Evolutionary conservation across 2,113 vertebrate genomes (phyloP).

Genomic region (Synodontis membranacea): DNA sequence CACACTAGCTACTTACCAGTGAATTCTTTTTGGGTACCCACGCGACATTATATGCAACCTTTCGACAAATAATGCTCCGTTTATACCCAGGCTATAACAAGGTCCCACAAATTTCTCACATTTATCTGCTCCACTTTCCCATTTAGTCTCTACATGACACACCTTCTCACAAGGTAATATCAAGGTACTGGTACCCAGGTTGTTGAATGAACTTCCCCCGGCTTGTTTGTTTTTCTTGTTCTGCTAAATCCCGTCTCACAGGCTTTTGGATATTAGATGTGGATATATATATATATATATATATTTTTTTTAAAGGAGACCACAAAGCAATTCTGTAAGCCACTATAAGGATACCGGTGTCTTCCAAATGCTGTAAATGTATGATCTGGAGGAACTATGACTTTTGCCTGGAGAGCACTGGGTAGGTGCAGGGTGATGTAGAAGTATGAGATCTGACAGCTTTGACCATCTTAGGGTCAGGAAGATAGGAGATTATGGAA

Average conservation of each 20-base stretch:
- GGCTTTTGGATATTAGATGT: not conserved
- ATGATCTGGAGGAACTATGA: not conserved
- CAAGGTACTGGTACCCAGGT: not conserved
- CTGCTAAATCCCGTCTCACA: not conserved
- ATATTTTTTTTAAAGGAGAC: not conserved
- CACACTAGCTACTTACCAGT: not conserved
- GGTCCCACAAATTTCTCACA: not conserved
- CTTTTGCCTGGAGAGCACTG: not conserved
- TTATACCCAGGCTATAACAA: not conserved
- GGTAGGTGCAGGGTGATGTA: not conserved
- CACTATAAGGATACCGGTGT: not conserved
- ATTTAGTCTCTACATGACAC: not conserved
- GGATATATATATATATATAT: too few species aligned
- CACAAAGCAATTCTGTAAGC: not conserved
- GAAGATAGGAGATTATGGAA: not conserved
- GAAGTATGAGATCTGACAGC: too few species aligned
- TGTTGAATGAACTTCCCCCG: not conserved
- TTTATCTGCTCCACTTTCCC: not conserved
- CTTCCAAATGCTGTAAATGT: not conserved
- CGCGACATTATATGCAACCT: not conserved
- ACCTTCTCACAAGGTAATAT: not conserved
- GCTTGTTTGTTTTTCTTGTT: not conserved
- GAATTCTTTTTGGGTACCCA: not conserved
- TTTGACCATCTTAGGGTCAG: not conserved
- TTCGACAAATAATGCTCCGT: not conserved